A percentile compares a stretch with the other conserved stretches of the same genome.
Evolutionary conservation across 1,140 invertebrate species (phyloP).

Genomic region (Trichomalopsis sarcophagae): DNA sequence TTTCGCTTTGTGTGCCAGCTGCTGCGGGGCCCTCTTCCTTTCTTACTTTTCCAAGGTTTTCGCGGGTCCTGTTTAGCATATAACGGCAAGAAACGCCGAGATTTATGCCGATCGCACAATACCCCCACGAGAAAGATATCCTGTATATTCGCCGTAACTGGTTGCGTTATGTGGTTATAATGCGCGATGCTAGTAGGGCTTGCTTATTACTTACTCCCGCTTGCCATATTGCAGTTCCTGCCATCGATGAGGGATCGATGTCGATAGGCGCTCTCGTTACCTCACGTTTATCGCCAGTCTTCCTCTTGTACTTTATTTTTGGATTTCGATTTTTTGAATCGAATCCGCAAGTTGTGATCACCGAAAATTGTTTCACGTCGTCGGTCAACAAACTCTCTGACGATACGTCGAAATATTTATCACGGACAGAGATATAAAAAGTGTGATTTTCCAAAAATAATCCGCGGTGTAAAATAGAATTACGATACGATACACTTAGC

Average conservation of each 20-base stretch:
- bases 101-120: constrained; percentile 64
- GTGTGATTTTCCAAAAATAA: not conserved
- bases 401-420: not conserved
- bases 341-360: too few relatives aligned
- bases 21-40: not conserved
- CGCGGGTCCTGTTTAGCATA: constrained; percentile 61
- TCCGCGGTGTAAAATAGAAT: not conserved
- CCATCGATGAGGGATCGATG: not conserved
- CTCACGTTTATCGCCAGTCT: not conserved
- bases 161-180: not conserved
- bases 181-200: not conserved
- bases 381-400: not conserved
- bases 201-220: not conserved
- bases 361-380: not conserved
- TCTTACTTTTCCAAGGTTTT: constrained; percentile 46
- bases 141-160: not conserved
- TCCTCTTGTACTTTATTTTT: not conserved
- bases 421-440: not conserved
- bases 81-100: constrained; percentile 61
- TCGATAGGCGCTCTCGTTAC: not conserved
- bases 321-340: not conserved
- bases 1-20: not conserved
- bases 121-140: not conserved
- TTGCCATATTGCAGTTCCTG: not conserved
- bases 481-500: not conserved